Percentiles rank a stretch among this genome's conserved stretches.
phyloP scores from a whole-genome alignment of 2,888 invertebrate genomes.

The Habroteleia sp. region DNA sequence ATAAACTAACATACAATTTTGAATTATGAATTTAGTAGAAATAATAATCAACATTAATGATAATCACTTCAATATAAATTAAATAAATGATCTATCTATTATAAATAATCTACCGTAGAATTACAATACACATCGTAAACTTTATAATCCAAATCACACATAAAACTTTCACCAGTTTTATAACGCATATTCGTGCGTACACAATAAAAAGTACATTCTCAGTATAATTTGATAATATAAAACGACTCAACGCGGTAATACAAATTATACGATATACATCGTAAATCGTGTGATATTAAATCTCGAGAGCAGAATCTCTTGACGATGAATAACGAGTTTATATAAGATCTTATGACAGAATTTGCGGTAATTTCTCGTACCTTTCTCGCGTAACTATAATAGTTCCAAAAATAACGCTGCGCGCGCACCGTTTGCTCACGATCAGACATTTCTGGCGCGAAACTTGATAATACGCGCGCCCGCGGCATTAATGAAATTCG shows the following conservation, averaged over 20 bases:
- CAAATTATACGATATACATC: not conserved
- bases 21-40: no score
- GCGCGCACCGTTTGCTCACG: constrained; percentile 14
- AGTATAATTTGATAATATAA: not conserved
- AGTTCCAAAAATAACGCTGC: constrained; percentile 20
- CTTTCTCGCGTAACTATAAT: constrained; percentile 20
- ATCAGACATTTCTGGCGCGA: constrained; percentile 26
- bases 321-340: constrained; percentile 15
- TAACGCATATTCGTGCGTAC: not conserved
- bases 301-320: not conserved
- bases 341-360: constrained; percentile 7
- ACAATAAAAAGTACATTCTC: no score
- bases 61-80: no score
- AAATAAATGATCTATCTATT: no score
- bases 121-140: no score
- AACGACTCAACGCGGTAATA: constrained; percentile 1
- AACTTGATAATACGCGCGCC: constrained; percentile 25
- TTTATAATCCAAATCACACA: no score
- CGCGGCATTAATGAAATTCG: constrained; percentile 51
- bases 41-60: no score
- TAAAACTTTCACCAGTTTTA: no score
- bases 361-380: not conserved
- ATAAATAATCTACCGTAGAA: no score
- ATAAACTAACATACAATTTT: no score
- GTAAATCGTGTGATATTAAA: not conserved